These are phyloP conservation scores for Stichopus chloronotus DNA, from an alignment of 35 echinoderm and acorn worm genomes.

Conservation along the genomic window DNA sequence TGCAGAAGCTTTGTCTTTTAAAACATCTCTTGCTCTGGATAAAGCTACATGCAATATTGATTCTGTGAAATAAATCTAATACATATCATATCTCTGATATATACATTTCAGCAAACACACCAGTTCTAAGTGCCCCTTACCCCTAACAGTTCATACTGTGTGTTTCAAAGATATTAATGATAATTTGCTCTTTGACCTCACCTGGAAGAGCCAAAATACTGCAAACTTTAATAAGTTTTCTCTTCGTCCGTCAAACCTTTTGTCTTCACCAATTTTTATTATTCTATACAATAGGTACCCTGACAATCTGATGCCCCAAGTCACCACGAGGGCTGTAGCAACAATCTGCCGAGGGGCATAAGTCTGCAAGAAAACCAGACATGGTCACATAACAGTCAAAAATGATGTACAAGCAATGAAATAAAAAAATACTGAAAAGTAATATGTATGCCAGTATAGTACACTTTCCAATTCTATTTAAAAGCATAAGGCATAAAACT, in stretches of 20 bases:
- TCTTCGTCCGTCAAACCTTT: constrained; percentile 76
- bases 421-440: no score
- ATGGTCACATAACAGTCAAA: neutral
- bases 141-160: neutral
- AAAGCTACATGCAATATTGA: no score
- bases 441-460: neutral
- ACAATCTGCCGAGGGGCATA: constrained; percentile 77
- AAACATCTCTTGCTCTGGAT: no score
- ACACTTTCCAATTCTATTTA: no score
- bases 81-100: no score
- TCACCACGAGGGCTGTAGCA: constrained; percentile 60
- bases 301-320: constrained; percentile 82
- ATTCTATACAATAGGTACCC: constrained; percentile 85
- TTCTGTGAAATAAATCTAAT: no score
- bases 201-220: constrained; percentile 91
- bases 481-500: no score
- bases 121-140: no score
- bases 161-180: neutral
- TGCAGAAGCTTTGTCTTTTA: no score
- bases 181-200: neutral
- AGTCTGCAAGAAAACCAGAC: constrained; percentile 61
- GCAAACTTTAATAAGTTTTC: constrained; percentile 88
- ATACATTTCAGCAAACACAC: no score
- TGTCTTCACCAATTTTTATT: constrained; percentile 87
- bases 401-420: neutral